A percentile compares a stretch with the other conserved stretches of the same genome.
Evolutionary conservation across 2,113 vertebrate species (phyloP).

Genomic region (Alouatta palliata): DNA sequence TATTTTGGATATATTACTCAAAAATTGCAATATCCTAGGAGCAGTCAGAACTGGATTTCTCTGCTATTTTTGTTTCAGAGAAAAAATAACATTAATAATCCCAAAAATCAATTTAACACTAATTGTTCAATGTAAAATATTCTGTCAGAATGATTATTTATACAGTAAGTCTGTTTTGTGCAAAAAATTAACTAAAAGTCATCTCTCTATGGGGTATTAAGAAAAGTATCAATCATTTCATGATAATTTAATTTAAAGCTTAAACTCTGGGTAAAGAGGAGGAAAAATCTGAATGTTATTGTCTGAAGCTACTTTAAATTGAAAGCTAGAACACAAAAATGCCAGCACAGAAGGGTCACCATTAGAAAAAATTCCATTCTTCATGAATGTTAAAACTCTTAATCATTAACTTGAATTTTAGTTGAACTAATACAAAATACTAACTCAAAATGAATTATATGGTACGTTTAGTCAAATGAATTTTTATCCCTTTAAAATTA

Average conservation of each 20-base stretch:
- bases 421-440: background rate
- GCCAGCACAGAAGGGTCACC: background rate
- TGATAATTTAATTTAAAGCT: conserved; percentile 22
- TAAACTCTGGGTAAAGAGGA: background rate
- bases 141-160: conserved; percentile 26
- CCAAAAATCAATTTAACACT: conserved; percentile 24
- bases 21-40: background rate
- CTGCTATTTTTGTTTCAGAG: background rate
- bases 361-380: background rate
- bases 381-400: conserved; percentile 28
- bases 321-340: background rate
- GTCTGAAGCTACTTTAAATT: background rate
- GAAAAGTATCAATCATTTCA: background rate
- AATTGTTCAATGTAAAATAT: conserved; percentile 14
- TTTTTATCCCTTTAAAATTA: background rate
- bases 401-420: conserved; percentile 28
- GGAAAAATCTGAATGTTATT: background rate
- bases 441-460: background rate
- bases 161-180: conserved; percentile 9
- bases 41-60: background rate
- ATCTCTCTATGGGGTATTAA: background rate
- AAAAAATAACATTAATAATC: background rate
- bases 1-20: background rate
- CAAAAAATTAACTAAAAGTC: conserved; percentile 29
- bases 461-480: background rate